Base-by-base conservation (phyloP, 2,113 vertebrate species). In the Lampris incognitus region DNA sequence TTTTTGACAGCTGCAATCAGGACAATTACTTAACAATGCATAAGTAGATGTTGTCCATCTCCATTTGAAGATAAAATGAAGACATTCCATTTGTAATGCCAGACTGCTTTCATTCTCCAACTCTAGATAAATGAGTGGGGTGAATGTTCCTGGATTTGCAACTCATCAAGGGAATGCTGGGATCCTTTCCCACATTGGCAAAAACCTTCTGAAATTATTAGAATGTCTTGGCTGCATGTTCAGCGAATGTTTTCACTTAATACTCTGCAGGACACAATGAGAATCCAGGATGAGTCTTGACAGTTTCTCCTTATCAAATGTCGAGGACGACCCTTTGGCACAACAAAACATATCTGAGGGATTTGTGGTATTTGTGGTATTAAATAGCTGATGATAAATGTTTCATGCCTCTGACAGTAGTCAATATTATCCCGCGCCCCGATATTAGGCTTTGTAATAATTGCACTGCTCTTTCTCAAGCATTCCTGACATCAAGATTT, bases 241-340 rank as follows among this genome's bases (percentile, higher is more conserved):
- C 57, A 24, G 37, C 39, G 51, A 83, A 86, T 87, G 85, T 81
- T 88, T 84, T 82, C 72, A 76, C 75, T 85, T 83, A 82, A 72
- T 64, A 83, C 63, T 64, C 50, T 59, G 77, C 38, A 57, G 65
- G 39, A 61, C 49, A 3, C 4, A 6, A 57, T 41, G 60, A 64
- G 54, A 51, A 46, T 61, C 9, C 69, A 69, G 46, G 48, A 38
- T 51, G 40, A 58, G 54, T 64, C 24, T 38, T 40, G 9, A 73
- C 48, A 9, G 38, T 61, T 44, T 69, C 11, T 9, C 5, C 8
- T 50, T 78, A 37, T 75, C 41, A n/a, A 13, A 36, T 50, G 59
- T 9, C 44, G 60, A 52, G 40, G 39, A 36, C 37, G 37, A 44
- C 74, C 70, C 71, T 56, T 51, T 49, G 55, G 5, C 40, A 71